Conservation (phyloP, 1,140 invertebrate genomes). For the Bombus pascuorum region DNA sequence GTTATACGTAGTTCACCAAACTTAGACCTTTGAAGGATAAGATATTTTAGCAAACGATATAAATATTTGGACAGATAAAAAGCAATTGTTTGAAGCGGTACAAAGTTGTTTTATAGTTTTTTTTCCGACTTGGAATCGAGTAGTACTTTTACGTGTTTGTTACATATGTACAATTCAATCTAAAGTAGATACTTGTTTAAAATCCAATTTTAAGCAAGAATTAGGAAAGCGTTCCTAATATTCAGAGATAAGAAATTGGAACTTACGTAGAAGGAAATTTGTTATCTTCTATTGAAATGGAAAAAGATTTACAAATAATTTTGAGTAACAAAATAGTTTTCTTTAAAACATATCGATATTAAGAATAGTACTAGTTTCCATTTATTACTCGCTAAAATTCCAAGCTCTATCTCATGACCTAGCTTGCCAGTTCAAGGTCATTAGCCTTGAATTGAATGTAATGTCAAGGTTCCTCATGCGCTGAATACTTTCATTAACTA, state of each 20-base stretch:
- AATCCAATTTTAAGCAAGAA: not conserved
- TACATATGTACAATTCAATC: not conserved
- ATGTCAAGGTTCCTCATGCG: too few species aligned
- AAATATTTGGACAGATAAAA: not conserved
- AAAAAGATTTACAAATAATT: not conserved
- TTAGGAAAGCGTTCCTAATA: not conserved
- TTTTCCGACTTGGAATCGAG: too few species aligned
- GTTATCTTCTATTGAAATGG: not conserved
- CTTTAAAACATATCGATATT: too few species aligned
- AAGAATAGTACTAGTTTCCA: too few species aligned
- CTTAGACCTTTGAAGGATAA: not conserved
- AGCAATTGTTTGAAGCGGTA: not conserved
- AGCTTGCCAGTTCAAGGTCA: too few species aligned
- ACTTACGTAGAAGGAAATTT: not conserved
- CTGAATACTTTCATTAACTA: too few species aligned
- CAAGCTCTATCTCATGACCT: too few species aligned
- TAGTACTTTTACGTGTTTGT: too few species aligned
- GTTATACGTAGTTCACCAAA: too few species aligned
- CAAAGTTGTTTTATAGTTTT: not conserved
- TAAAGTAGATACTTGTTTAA: not conserved
- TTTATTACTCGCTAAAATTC: too few species aligned
- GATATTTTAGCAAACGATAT: not conserved
- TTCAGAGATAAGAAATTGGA: not conserved
- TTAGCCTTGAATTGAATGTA: too few species aligned
- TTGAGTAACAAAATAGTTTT: too few species aligned